A percentile compares a stretch with the other conserved stretches of the same genome.
phyloP scores from a whole-genome alignment of 2,797 vertebrate genomes.

The Eulemur mongoz region DNA sequence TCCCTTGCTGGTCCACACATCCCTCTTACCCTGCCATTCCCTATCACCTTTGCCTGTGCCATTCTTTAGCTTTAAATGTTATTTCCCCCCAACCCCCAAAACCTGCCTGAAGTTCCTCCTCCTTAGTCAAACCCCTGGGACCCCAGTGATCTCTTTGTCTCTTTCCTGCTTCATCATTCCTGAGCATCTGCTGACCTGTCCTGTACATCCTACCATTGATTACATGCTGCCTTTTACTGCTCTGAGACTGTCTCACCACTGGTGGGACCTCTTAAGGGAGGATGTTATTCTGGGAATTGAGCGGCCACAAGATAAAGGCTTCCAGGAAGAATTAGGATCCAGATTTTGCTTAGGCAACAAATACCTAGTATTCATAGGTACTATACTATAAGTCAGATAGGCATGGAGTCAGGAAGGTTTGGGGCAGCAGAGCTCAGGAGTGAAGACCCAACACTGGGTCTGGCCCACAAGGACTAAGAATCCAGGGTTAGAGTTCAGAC shows the following conservation, averaged over 20 bases:
- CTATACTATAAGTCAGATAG: not conserved
- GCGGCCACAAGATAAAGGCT: not conserved
- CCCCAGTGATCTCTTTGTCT: not conserved
- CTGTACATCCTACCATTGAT: not conserved
- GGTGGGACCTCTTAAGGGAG: not conserved
- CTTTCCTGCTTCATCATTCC: not conserved
- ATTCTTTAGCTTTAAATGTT: not conserved
- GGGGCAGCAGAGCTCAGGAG: not conserved
- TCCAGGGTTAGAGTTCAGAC: not conserved
- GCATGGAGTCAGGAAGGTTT: not conserved
- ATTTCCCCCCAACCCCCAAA: not conserved
- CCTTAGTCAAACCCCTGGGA: not conserved
- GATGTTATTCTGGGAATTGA: not conserved
- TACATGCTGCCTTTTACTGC: not conserved
- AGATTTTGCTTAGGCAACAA: not conserved
- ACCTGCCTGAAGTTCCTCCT: not conserved
- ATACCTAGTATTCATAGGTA: not conserved
- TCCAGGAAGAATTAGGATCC: not conserved
- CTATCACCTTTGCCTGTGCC: not conserved
- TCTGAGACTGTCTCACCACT: not conserved
- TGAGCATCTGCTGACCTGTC: not conserved
- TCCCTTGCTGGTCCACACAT: not conserved
- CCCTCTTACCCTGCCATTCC: not conserved
- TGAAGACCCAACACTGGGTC: not conserved
- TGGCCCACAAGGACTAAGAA: not conserved